These are phyloP conservation scores for Megaceryle alcyon DNA, from an alignment of 2,797 vertebrate species.

Conservation along the genomic window DNA sequence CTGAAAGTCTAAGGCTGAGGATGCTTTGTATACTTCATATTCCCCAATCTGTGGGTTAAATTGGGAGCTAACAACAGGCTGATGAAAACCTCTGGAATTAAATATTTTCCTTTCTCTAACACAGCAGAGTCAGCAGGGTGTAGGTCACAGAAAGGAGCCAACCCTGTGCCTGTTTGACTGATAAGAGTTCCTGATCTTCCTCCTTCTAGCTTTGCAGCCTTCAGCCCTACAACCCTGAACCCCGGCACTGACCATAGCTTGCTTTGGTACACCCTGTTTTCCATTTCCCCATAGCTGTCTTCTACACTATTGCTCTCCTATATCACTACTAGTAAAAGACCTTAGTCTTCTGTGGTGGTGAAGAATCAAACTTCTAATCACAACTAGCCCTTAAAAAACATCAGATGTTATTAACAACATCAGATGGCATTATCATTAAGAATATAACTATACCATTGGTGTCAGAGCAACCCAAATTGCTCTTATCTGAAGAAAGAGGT, in stretches of 20 bases:
- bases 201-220: not conserved
- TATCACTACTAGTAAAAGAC: not conserved
- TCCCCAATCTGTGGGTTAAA: not conserved
- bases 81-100: not conserved
- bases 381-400: not conserved
- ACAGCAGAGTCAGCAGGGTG: not conserved
- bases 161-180: not conserved
- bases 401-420: not conserved
- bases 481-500: not conserved
- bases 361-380: not conserved
- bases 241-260: accelerated
- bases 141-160: not conserved
- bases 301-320: not conserved
- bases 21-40: not conserved
- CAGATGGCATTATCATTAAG: not conserved
- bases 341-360: not conserved
- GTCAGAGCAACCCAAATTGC: not conserved
- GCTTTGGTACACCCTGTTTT: not conserved
- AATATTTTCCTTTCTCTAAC: not conserved
- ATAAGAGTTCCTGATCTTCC: not conserved
- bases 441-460: not conserved
- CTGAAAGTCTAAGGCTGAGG: not conserved
- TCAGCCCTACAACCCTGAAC: not conserved
- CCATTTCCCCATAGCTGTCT: not conserved
- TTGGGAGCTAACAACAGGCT: not conserved